These are phyloP conservation scores for Tetragnatha versicolor DNA, from an alignment of 1,140 invertebrate species.

Conservation along the genomic window DNA sequence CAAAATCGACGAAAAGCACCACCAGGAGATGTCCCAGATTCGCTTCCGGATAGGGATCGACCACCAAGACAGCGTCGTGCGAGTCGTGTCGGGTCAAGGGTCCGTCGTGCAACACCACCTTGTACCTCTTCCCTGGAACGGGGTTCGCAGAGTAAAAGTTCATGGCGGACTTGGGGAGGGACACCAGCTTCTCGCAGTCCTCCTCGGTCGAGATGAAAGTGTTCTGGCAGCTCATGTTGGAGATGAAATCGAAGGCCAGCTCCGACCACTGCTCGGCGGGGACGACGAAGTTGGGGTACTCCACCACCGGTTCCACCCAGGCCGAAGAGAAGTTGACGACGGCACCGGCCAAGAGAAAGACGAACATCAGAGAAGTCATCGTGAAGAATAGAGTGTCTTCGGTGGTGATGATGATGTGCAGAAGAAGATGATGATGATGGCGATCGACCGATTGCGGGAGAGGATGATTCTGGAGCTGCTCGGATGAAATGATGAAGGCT, in stretches of 20 bases:
- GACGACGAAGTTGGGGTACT: too few relatives aligned
- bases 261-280: constrained; percentile 43
- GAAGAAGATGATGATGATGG: too few relatives aligned
- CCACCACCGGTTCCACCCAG: too few relatives aligned
- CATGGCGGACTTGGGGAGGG: constrained; percentile 27
- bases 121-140: constrained; percentile 56
- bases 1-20: constrained; percentile 66
- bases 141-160: constrained; percentile 34
- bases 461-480: too few relatives aligned
- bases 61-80: constrained; percentile 66
- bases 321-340: too few relatives aligned
- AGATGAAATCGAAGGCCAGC: constrained; percentile 9
- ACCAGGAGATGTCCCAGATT: constrained; percentile 68
- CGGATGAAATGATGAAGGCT: too few relatives aligned
- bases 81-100: constrained; percentile 59
- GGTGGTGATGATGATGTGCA: too few relatives aligned
- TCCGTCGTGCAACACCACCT: constrained; percentile 65
- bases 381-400: too few relatives aligned
- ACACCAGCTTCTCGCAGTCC: constrained; percentile 20
- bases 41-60: constrained; percentile 67
- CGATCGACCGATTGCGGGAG: too few relatives aligned
- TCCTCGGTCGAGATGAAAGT: constrained; percentile 30
- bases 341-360: too few relatives aligned
- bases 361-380: too few relatives aligned
- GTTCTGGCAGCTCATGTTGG: constrained; percentile 30